A percentile compares a stretch with the other conserved stretches of the same genome.
Conservation (phyloP, 2,797 vertebrate genomes). For the Setipinna tenuifilis region DNA sequence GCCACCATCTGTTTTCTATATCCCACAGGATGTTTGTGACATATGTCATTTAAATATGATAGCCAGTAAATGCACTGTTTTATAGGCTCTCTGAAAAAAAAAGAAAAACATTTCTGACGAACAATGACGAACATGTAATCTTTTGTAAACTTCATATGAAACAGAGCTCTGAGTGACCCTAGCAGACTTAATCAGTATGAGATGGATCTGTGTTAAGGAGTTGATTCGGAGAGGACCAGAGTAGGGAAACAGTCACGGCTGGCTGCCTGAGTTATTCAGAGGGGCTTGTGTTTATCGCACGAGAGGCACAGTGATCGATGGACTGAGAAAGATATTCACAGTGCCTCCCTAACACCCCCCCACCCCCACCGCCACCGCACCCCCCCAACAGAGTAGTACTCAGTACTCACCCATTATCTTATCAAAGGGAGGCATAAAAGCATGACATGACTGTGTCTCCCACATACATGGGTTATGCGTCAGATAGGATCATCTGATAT, state of each 20-base stretch:
- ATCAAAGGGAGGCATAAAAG: neutral
- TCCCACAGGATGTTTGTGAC: neutral
- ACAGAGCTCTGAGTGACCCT: neutral
- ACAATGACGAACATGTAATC: neutral
- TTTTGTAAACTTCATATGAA: neutral
- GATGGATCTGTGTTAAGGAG: neutral
- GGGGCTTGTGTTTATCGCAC: constrained; percentile 3
- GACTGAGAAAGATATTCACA: constrained; percentile 23
- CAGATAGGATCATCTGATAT: neutral
- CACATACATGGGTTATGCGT: neutral
- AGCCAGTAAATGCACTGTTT: neutral
- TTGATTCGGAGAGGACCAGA: neutral
- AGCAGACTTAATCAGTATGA: neutral
- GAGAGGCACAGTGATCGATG: constrained; percentile 4
- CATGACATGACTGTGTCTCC: neutral
- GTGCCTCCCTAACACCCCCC: neutral
- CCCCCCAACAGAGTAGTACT: too few relatives aligned
- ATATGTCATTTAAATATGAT: neutral
- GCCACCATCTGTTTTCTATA: neutral
- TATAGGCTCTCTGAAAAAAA: neutral
- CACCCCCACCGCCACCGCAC: too few relatives aligned
- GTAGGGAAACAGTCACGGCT: constrained; percentile 5
- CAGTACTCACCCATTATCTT: neutral
- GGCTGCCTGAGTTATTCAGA: constrained; percentile 20
- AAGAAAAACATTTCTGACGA: neutral